Base-by-base conservation (phyloP, 2,797 vertebrate genomes). In the Dicrostonyx torquatus region DNA sequence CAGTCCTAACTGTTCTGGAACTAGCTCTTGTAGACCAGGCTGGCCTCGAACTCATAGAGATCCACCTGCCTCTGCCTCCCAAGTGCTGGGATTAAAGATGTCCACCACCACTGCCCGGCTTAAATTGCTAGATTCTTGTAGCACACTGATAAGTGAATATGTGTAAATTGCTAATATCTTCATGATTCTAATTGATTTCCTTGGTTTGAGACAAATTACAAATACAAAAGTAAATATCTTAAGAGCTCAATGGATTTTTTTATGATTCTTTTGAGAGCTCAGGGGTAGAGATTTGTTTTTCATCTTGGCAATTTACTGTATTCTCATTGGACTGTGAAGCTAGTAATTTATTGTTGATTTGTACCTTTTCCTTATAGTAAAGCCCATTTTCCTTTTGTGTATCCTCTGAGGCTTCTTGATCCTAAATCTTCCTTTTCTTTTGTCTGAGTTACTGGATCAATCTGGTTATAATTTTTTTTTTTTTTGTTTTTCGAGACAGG, bases 291-390 rank as follows among this genome's bases (percentile, higher is more conserved):
- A 15, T 2, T 53, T 95, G 70, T 60, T 91, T 95, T 89, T 82
- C 40, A 18, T 83, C 31, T 73, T 94, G 45, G 72, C 1, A 5
- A 45, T 31, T 4, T 31, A 3, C 9, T 87, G 50, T 85, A n/a
- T 11, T 86, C 60, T 72, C 26, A 62, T 14, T 58, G 70, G 64
- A 82, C 13, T 88, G 48, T 6, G 76, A 90, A 92, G 22, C 2
- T 95, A 84, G 66, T 96, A 93, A 88, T 95, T 96, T 43, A 58
- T 15, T 93, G 22, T 90, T 90, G 20, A 76, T 94, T 78, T 88
- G 48, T n/a, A 29, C 10, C 20, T 83, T 17, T 91, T 95, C n/a
- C 11, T 87, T 72, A 55, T 86, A 91, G 26, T 92, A 72, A 89
- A 72, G n/a, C 76, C 93, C 20, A 58, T 90, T 87, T 87, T 84